phyloP scores from a whole-genome alignment of 2,888 invertebrate species.

The Entomobrya proxima region DNA sequence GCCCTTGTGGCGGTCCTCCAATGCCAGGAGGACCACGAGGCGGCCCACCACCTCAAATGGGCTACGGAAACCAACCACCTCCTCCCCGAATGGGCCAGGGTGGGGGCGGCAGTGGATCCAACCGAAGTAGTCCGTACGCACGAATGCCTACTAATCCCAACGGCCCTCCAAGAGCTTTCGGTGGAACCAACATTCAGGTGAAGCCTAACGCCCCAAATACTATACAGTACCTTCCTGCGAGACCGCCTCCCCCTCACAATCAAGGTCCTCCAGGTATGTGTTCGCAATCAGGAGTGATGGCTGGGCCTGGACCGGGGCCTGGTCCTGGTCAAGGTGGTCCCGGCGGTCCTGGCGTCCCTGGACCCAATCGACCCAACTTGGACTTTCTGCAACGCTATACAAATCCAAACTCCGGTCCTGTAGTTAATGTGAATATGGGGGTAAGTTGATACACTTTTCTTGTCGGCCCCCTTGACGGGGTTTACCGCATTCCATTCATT shows the following conservation, averaged over 20 bases:
- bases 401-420: constrained; percentile 82
- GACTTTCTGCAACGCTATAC: constrained; percentile 93
- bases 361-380: constrained; percentile 87
- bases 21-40: constrained; percentile 67
- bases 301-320: constrained; percentile 46
- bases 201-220: constrained; percentile 98
- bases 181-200: constrained; percentile 91
- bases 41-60: constrained; percentile 69
- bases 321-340: constrained; percentile 56
- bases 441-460: constrained; percentile 70
- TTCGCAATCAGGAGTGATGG: constrained; percentile 72
- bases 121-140: constrained; percentile 77
- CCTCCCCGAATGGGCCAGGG: constrained; percentile 79
- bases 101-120: constrained; percentile 79
- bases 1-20: constrained; percentile 58
- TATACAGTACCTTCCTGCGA: constrained; percentile 96
- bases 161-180: constrained; percentile 81
- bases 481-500: not conserved
- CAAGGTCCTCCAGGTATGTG: constrained; percentile 72
- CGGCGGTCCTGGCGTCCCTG: constrained; percentile 77
- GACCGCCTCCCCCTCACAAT: constrained; percentile 84
- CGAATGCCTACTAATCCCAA: constrained; percentile 80
- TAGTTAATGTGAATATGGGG: constrained; percentile 75
- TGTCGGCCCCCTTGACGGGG: too few species aligned
- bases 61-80: constrained; percentile 74